phyloP scores from a whole-genome alignment of 2,113 vertebrate species.

The Salminus brasiliensis region DNA sequence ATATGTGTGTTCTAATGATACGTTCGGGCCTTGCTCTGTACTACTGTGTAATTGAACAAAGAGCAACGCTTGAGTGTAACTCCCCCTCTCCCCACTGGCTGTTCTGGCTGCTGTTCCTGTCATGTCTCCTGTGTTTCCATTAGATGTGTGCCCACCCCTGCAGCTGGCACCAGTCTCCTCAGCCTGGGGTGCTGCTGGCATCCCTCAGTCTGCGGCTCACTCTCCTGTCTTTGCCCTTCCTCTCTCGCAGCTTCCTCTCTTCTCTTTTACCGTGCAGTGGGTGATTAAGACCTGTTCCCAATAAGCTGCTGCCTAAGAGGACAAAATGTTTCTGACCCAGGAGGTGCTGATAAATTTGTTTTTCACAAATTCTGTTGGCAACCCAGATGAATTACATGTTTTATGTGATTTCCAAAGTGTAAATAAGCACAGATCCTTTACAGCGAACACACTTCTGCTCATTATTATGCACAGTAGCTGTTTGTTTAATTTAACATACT shows the following conservation, averaged over 20 bases:
- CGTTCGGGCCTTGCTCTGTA: neutral
- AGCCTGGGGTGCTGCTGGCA: constrained; percentile 4
- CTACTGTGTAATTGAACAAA: constrained; percentile 32
- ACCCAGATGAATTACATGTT: too few relatives aligned
- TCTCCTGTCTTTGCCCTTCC: constrained; percentile 7
- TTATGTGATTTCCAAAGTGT: too few relatives aligned
- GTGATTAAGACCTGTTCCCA: constrained; percentile 10
- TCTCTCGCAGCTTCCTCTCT: neutral
- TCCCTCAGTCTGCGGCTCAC: neutral
- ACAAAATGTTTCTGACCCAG: too few relatives aligned
- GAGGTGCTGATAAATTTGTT: too few relatives aligned
- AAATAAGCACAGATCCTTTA: too few relatives aligned
- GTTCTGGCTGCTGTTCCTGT: constrained; percentile 32
- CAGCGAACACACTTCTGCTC: too few relatives aligned
- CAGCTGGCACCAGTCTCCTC: constrained; percentile 25
- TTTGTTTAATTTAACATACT: too few relatives aligned
- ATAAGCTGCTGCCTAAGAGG: neutral
- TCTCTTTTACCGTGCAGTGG: neutral
- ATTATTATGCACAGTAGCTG: too few relatives aligned
- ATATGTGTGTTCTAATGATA: constrained; percentile 30
- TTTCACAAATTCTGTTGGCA: too few relatives aligned
- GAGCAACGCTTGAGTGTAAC: neutral
- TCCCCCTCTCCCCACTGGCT: neutral
- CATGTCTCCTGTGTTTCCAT: constrained; percentile 33
- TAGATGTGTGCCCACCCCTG: constrained; percentile 42